phyloP scores from a whole-genome alignment of 2,888 invertebrate species.

The Scaptomyza polygonia region DNA sequence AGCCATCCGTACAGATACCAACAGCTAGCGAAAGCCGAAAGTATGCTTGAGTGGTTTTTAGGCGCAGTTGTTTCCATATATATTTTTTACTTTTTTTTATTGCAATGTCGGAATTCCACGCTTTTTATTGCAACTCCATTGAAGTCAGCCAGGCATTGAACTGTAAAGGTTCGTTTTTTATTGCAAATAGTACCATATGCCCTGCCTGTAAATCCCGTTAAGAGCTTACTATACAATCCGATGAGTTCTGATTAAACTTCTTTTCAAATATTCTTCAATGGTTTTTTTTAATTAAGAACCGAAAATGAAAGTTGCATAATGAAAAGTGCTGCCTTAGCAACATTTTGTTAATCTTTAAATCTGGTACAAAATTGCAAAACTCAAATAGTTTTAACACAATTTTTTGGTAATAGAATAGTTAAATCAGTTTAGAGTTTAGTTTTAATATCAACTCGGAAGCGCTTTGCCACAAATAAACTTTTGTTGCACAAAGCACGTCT shows the following conservation, averaged over 20 bases:
- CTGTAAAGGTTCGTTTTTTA: conserved; percentile 48
- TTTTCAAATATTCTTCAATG: background rate
- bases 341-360: no score
- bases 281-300: background rate
- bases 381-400: background rate
- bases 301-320: background rate
- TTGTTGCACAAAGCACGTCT: conserved; percentile 11
- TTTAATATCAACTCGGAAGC: conserved; percentile 4
- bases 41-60: conserved; percentile 77
- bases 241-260: background rate
- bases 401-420: conserved; percentile 6
- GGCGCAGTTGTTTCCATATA: conserved; percentile 74
- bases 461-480: conserved; percentile 8
- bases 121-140: conserved; percentile 75
- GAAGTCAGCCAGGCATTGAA: conserved; percentile 69
- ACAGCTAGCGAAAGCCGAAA: conserved; percentile 14
- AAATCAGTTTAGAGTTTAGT: background rate
- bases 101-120: conserved; percentile 47
- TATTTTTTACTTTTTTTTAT: conserved; percentile 52
- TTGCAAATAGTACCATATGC: conserved; percentile 27
- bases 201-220: conserved; percentile 28
- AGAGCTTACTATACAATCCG: conserved; percentile 3
- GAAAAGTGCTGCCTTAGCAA: no score
- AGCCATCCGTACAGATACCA: conserved; percentile 2
- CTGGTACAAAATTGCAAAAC: no score